These are phyloP conservation scores for Argopecten irradians DNA, from an alignment of 1,140 invertebrate genomes.

Conservation along the genomic window DNA sequence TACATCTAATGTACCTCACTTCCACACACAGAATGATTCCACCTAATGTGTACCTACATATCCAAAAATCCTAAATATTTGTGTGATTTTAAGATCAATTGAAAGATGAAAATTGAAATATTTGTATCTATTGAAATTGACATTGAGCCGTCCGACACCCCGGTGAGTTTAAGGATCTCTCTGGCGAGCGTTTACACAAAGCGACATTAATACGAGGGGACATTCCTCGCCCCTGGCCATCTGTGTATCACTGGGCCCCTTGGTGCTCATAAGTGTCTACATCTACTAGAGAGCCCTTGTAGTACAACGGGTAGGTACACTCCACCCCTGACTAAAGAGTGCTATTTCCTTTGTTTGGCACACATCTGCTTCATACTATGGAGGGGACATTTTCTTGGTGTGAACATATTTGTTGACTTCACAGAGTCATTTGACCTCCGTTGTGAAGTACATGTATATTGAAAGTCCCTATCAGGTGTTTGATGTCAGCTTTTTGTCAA, in stretches of 20 bases:
- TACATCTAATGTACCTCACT: not conserved
- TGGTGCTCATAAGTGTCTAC: constrained; percentile 3
- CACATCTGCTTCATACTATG: not conserved
- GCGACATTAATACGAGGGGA: not conserved
- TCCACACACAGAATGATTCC: not conserved
- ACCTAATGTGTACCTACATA: not conserved
- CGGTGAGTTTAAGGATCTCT: not conserved
- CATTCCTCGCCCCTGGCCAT: not conserved
- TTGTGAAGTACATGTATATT: constrained; percentile 11
- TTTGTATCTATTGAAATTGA: constrained; percentile 6
- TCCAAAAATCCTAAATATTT: not conserved
- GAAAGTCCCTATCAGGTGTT: not conserved
- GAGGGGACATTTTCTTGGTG: constrained; percentile 13
- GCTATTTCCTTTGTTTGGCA: not conserved
- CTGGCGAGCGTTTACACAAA: not conserved
- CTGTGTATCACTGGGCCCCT: not conserved
- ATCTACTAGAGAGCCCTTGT: not conserved
- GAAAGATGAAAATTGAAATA: constrained; percentile 4
- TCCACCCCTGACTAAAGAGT: not conserved
- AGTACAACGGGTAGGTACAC: not conserved
- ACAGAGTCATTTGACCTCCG: not conserved
- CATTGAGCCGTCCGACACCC: not conserved
- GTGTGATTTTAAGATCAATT: constrained; percentile 23
- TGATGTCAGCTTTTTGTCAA: not conserved
- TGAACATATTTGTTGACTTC: constrained; percentile 17